These are phyloP conservation scores for Nerophis ophidion DNA, from an alignment of 2,113 vertebrate genomes.

Conservation along the genomic window DNA sequence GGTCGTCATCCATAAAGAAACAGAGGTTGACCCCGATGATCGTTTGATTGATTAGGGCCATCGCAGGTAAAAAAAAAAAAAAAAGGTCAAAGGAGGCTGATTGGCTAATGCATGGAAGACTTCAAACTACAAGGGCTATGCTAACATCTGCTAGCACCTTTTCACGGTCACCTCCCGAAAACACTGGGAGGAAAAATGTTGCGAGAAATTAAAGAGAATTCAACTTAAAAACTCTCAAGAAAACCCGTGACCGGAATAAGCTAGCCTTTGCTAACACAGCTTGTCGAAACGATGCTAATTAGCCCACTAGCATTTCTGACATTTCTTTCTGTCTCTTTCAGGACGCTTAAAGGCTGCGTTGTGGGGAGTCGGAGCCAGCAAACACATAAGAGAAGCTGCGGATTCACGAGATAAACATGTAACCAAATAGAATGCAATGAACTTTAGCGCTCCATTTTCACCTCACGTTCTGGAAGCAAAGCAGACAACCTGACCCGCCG, in stretches of 20 bases:
- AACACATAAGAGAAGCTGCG: no score
- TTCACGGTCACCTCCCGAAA: no score
- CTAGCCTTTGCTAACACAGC: no score
- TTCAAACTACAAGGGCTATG: neutral
- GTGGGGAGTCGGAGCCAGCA: no score
- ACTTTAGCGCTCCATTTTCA: neutral
- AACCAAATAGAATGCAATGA: neutral
- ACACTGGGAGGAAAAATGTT: no score
- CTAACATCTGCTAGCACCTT: conserved; percentile 2
- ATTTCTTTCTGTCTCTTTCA: neutral
- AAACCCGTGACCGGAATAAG: no score
- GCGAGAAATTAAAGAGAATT: no score
- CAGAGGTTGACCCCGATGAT: conserved; percentile 85
- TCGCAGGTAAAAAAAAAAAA: conserved; percentile 55
- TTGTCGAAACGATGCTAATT: neutral
- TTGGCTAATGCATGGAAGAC: conserved; percentile 33
- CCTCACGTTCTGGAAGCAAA: neutral
- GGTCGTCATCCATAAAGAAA: conserved; percentile 97
- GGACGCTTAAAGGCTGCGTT: neutral
- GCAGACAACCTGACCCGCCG: neutral
- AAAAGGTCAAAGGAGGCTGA: conserved; percentile 7
- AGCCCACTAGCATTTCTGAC: neutral
- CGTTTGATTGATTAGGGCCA: conserved; percentile 34
- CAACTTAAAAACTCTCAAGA: no score
- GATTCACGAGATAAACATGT: neutral